phyloP scores from a whole-genome alignment of 2,888 invertebrate species.

The Bugula neritina region DNA sequence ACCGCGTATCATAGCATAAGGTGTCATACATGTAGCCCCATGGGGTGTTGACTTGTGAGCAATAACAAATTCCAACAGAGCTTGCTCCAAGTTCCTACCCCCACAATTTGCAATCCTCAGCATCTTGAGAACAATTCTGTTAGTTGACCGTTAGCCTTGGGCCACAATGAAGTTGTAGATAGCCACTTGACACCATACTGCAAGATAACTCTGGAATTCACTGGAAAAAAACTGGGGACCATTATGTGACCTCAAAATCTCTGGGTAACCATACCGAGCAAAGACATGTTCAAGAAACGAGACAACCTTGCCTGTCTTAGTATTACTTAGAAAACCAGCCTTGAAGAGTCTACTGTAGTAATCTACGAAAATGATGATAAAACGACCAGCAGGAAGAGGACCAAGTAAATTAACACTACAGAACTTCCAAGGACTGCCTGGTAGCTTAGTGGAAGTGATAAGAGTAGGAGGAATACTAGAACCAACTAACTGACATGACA shows the following conservation, averaged over 20 bases:
- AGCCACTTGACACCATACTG: too few species aligned
- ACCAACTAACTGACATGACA: too few species aligned
- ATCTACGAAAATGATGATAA: not conserved
- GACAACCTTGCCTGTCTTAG: too few species aligned
- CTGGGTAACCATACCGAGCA: conserved; percentile 19
- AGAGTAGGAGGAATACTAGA: too few species aligned
- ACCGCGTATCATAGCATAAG: not conserved
- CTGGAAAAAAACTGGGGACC: not conserved
- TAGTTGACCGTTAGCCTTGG: too few species aligned
- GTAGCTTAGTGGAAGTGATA: not conserved
- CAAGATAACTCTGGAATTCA: not conserved
- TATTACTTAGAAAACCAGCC: too few species aligned
- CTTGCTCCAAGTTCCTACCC: too few species aligned
- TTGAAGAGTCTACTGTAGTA: not conserved
- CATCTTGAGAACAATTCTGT: too few species aligned
- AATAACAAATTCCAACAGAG: conserved; percentile 22
- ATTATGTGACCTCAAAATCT: conserved; percentile 12
- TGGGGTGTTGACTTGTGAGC: not conserved
- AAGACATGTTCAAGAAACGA: not conserved
- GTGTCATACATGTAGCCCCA: not conserved
- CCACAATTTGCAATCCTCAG: too few species aligned
- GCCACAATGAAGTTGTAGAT: too few species aligned
- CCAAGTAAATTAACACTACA: not conserved
- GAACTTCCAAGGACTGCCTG: not conserved
- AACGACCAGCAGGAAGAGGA: not conserved